A percentile compares a stretch with the other conserved stretches of the same genome.
Conservation (phyloP, 2,888 invertebrate species). For the Pandemis heparana region DNA sequence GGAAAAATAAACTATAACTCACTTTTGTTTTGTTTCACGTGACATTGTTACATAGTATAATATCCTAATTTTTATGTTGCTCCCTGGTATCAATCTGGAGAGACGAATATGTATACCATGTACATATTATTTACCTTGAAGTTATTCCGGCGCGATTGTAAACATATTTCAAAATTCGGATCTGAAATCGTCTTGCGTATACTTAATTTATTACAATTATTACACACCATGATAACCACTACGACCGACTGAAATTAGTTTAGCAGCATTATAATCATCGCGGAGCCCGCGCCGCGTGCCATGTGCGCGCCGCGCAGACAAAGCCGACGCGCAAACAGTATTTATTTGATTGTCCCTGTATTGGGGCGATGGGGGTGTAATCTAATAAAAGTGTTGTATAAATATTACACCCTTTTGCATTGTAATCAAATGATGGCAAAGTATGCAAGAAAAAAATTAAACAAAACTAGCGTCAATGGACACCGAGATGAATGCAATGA, state of each 20-base stretch:
- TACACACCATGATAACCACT: constrained; percentile 16
- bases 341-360: constrained; percentile 51
- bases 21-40: too few species aligned
- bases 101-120: too few species aligned
- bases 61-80: too few species aligned
- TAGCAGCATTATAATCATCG: constrained; percentile 45
- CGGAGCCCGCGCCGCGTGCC: constrained; percentile 44
- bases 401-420: constrained; percentile 63
- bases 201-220: constrained; percentile 29
- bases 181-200: background rate
- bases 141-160: background rate
- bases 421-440: constrained; percentile 53
- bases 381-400: constrained; percentile 70
- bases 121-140: background rate
- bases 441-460: constrained; percentile 27
- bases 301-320: constrained; percentile 47
- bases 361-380: constrained; percentile 58
- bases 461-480: constrained; percentile 41
- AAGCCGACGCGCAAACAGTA: constrained; percentile 46
- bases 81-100: too few species aligned
- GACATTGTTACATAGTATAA: too few species aligned
- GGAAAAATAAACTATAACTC: too few species aligned
- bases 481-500: background rate
- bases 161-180: background rate
- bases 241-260: constrained; percentile 40